These are phyloP conservation scores for Cerastis leucographa DNA, from an alignment of 2,888 invertebrate species.

Conservation along the genomic window DNA sequence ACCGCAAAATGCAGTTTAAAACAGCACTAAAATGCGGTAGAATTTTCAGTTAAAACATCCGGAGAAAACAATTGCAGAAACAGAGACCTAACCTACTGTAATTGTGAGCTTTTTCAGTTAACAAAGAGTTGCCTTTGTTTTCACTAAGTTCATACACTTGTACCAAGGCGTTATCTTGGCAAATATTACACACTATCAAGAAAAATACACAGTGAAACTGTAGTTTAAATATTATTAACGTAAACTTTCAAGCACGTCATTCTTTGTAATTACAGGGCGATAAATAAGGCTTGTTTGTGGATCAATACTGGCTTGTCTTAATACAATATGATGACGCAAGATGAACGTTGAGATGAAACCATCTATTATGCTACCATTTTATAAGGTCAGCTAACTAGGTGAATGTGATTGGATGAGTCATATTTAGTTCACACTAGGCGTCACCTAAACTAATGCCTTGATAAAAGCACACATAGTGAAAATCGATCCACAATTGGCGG, in stretches of 20 bases:
- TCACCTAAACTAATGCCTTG: neutral
- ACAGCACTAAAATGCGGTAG: neutral
- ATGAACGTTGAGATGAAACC: conserved; percentile 19
- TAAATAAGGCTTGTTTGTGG: conserved; percentile 29
- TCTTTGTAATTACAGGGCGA: conserved; percentile 26
- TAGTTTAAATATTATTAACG: conserved; percentile 37
- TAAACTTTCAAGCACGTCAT: conserved; percentile 47
- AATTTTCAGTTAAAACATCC: conserved; percentile 14
- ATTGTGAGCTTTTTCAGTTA: conserved; percentile 19
- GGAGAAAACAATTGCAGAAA: conserved; percentile 3
- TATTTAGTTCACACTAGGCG: neutral
- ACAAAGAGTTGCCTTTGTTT: conserved; percentile 39
- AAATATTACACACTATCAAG: conserved; percentile 41
- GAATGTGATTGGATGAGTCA: too few species aligned
- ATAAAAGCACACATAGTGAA: neutral
- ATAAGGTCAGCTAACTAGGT: too few species aligned
- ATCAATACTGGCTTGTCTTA: conserved; percentile 28
- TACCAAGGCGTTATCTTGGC: conserved; percentile 8
- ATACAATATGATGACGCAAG: conserved; percentile 38
- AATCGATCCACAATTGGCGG: too few species aligned
- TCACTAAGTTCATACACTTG: conserved; percentile 31
- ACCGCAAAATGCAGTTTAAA: conserved; percentile 6
- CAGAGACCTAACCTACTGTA: neutral
- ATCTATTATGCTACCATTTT: conserved; percentile 23
- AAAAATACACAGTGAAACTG: conserved; percentile 21